Evolutionary conservation across 2,888 invertebrate genomes (phyloP).

Genomic region (Dryobotodes eremita): DNA sequence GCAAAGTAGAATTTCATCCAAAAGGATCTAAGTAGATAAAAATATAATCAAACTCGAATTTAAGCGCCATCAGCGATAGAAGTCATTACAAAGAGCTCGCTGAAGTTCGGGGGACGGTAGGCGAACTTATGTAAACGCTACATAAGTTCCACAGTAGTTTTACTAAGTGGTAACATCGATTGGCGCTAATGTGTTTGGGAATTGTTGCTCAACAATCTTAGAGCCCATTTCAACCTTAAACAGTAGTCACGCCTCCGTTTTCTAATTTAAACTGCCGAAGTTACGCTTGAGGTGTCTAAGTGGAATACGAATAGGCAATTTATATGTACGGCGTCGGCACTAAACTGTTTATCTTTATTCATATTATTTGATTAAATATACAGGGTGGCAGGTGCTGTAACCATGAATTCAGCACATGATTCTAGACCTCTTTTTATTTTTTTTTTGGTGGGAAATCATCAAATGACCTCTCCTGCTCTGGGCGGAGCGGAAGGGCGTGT

Average conservation of each 20-base stretch:
- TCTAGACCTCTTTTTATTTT: too few relatives aligned
- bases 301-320: conserved; percentile 54
- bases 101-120: conserved; percentile 65
- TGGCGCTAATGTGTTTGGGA: conserved; percentile 70
- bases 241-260: conserved; percentile 61
- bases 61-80: conserved; percentile 70
- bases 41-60: conserved; percentile 64
- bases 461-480: too few relatives aligned
- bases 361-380: neutral
- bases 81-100: conserved; percentile 78
- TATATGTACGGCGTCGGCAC: conserved; percentile 1
- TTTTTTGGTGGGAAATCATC: too few relatives aligned
- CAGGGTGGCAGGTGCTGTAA: too few relatives aligned
- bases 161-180: conserved; percentile 72
- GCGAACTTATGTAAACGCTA: conserved; percentile 69
- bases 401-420: too few relatives aligned
- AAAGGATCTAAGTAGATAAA: conserved; percentile 51
- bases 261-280: conserved; percentile 66
- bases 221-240: conserved; percentile 65
- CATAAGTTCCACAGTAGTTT: conserved; percentile 72
- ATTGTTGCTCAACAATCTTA: conserved; percentile 70
- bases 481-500: too few relatives aligned
- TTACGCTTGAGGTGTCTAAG: conserved; percentile 53
- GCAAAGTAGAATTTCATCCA: conserved; percentile 8
- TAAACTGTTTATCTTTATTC: neutral